Evolutionary conservation across 2,888 invertebrate species (phyloP).

Genomic region (Eretmocerus hayati): DNA sequence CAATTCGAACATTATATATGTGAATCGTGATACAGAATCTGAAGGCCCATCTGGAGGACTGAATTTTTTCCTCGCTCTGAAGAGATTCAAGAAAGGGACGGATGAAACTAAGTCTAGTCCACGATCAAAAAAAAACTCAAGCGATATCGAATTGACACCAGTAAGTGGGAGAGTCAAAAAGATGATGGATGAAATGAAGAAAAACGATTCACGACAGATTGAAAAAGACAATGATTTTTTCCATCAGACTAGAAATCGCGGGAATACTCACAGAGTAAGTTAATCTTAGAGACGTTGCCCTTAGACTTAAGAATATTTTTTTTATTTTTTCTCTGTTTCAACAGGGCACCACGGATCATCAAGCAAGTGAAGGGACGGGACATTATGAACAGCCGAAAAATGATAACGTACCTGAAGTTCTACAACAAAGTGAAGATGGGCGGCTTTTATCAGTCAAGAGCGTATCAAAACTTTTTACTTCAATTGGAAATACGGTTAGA

Average conservation of each 20-base stretch:
- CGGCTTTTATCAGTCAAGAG: slow-evolving; percentile 11
- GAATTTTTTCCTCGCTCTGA: slow-evolving; percentile 18
- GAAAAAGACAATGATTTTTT: slow-evolving; percentile 10
- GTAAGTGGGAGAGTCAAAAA: slow-evolving; percentile 15
- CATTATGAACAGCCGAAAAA: too few species aligned
- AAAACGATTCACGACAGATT: slow-evolving; percentile 1
- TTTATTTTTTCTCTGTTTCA: too few species aligned
- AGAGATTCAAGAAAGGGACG: slow-evolving; percentile 15
- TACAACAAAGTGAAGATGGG: slow-evolving; percentile 6
- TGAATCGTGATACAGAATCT: slow-evolving; percentile 24
- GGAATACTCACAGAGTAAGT: too few species aligned
- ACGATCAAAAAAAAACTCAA: slow-evolving; percentile 13
- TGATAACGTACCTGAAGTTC: too few species aligned
- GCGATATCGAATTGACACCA: slow-evolving; percentile 3
- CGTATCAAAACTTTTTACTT: slow-evolving; percentile 12
- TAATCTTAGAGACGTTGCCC: too few species aligned
- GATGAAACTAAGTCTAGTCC: slow-evolving; percentile 5
- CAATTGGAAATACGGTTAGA: slow-evolving; percentile 13
- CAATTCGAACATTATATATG: slow-evolving; percentile 26
- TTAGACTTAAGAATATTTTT: too few species aligned
- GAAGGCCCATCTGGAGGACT: slow-evolving; percentile 12
- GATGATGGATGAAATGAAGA: slow-evolving; percentile 15
- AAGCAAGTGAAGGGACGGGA: too few species aligned
- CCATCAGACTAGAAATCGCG: slow-evolving; percentile 14
- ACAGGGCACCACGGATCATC: too few species aligned